Base-by-base conservation (phyloP, 2,113 vertebrate species). In the Stigmatopora nigra region DNA sequence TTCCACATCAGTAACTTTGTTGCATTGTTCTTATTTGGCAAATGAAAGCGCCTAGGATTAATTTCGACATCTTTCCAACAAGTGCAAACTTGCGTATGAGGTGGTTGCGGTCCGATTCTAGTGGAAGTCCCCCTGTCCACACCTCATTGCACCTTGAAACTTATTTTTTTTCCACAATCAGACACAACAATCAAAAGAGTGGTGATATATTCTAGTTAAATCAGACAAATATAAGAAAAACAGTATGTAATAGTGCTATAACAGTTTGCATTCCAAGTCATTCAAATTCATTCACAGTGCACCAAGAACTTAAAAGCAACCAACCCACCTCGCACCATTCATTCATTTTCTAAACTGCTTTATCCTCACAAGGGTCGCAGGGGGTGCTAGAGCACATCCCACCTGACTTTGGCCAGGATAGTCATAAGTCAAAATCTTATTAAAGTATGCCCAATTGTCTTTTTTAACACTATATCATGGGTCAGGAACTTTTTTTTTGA, bases 71-170 rank as follows among this genome's bases (percentile, higher is more conserved):
- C n/a, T 4, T 12, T n/a, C 41, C n/a, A 31, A 56, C 16, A 48
- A 60, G 58, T 60, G 58, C 35, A 11, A 46, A 45, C 59, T 61
- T 59, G 35, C 31, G 2, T 22, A 19, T 61, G 59, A 15, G 41
- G n/a, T 45, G 44, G n/a, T 12, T n/a, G 17, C n/a, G 10, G 38
- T 45, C 41, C 38, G 38, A 35, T 57, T 7, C 5, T 7, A 4
- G 16, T 45, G 63, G 45, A 56, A 49, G 51, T 72, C 36, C 59
- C 55, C 56, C 31, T 41, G 12, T 52, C 55, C 58, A 53, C 68
- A 61, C 69, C 59, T 67, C 4, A 64, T 47, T 69, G 58, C 75
- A 66, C 67, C 71, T 65, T 8, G 31, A 19, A 63, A 20, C 44
- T 25, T 55, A 12, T 13, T 56, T 31, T 56, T 7, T 49, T 19